phyloP scores from a whole-genome alignment of 53 echinoderm and acorn worm species.

The Astropecten irregularis region DNA sequence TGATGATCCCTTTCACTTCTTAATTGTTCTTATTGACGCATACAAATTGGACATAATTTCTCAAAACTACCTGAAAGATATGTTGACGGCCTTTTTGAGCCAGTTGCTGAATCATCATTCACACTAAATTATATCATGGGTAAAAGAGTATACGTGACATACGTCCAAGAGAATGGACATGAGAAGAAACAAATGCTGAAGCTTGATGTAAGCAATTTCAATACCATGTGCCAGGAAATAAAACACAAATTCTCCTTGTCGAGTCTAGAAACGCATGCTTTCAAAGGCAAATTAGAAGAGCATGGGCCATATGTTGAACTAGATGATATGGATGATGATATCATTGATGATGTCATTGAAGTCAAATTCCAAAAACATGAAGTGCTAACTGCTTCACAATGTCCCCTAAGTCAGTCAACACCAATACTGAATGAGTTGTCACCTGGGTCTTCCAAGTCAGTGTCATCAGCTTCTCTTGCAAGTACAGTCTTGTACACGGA shows the following conservation, averaged over 20 bases:
- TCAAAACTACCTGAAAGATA: background rate
- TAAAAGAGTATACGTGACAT: slow-evolving; percentile 42
- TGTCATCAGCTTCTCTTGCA: too few species aligned
- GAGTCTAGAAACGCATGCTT: background rate
- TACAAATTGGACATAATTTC: slow-evolving; percentile 1
- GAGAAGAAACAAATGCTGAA: slow-evolving; percentile 17
- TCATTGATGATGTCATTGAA: slow-evolving; percentile 18
- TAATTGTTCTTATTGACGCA: background rate
- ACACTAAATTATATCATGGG: background rate
- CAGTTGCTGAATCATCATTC: background rate
- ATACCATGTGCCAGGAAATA: slow-evolving; percentile 24
- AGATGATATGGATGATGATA: slow-evolving; percentile 34
- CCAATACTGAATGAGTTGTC: background rate
- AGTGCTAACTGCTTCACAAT: background rate
- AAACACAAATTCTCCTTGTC: slow-evolving; percentile 20
- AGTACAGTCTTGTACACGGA: too few species aligned
- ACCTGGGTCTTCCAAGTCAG: background rate
- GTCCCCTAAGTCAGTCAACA: background rate
- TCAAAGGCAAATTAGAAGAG: slow-evolving; percentile 13
- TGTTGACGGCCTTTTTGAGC: background rate
- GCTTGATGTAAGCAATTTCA: background rate
- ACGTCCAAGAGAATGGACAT: slow-evolving; percentile 16
- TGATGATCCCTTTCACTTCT: background rate
- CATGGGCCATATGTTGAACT: slow-evolving; percentile 31
- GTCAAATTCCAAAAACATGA: slow-evolving; percentile 12